Conservation (phyloP, 2,113 vertebrate genomes). For the Ibidorhyncha struthersii region DNA sequence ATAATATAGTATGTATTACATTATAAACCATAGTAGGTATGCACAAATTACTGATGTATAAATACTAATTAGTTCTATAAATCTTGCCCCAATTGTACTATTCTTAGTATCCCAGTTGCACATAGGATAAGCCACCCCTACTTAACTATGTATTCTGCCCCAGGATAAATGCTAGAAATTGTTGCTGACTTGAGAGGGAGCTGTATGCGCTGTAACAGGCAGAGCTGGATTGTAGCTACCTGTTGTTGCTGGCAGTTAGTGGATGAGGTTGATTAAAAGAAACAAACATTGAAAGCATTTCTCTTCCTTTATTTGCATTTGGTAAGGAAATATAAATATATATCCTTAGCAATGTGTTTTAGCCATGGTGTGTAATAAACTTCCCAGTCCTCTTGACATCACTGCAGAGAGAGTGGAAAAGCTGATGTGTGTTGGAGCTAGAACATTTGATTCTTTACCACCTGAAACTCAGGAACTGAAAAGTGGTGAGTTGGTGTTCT, state of each 20-base stretch:
- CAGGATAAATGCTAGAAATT: not conserved
- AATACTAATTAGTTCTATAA: not conserved
- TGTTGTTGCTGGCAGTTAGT: not conserved
- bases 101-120: not conserved
- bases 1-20: rapidly evolving
- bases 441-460: constrained; percentile 87
- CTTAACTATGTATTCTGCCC: not conserved
- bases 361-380: constrained; percentile 95
- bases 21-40: not conserved
- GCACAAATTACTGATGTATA: not conserved
- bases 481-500: constrained; percentile 75
- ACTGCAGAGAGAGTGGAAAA: constrained; percentile 87
- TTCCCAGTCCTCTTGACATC: constrained; percentile 92
- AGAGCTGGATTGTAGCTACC: not conserved
- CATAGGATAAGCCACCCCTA: not conserved
- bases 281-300: not conserved
- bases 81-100: not conserved
- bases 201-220: not conserved
- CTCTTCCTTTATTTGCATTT: not conserved
- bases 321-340: not conserved
- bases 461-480: constrained; percentile 87
- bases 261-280: not conserved
- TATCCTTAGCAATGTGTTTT: constrained; percentile 65
- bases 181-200: not conserved
- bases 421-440: constrained; percentile 85